phyloP scores from a whole-genome alignment of 2,113 vertebrate genomes.

The Triplophysa dalaica region DNA sequence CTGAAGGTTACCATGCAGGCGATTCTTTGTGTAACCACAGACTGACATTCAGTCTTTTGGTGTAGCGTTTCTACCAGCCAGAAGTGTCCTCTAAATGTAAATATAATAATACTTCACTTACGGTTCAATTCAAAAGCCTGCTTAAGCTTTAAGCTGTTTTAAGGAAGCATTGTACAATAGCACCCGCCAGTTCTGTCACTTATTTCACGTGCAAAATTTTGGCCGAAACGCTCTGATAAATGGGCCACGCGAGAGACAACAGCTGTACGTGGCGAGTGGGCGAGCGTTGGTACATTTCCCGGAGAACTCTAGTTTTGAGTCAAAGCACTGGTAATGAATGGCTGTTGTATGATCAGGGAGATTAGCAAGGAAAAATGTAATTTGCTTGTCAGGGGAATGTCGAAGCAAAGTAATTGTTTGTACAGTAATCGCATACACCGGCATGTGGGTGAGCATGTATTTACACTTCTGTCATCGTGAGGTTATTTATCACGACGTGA shows the following conservation, averaged over 20 bases:
- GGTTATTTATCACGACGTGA: constrained; percentile 30
- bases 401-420: constrained; percentile 20
- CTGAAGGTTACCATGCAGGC: no score
- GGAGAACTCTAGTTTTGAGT: neutral
- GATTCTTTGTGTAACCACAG: no score
- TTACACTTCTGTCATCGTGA: neutral
- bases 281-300: neutral
- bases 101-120: no score
- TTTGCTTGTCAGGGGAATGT: neutral
- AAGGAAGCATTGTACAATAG: no score
- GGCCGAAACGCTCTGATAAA: no score
- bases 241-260: neutral
- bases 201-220: neutral
- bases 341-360: neutral
- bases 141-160: no score
- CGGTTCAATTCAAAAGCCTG: no score
- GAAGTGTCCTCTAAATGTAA: no score
- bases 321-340: neutral
- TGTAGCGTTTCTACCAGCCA: no score
- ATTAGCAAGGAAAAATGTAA: constrained; percentile 7
- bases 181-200: neutral
- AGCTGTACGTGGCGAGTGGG: neutral
- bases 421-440: neutral
- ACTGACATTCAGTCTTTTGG: no score
- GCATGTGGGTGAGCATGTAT: neutral